Base-by-base conservation (phyloP, 1,140 invertebrate species). In the Bombus sibiricus region DNA sequence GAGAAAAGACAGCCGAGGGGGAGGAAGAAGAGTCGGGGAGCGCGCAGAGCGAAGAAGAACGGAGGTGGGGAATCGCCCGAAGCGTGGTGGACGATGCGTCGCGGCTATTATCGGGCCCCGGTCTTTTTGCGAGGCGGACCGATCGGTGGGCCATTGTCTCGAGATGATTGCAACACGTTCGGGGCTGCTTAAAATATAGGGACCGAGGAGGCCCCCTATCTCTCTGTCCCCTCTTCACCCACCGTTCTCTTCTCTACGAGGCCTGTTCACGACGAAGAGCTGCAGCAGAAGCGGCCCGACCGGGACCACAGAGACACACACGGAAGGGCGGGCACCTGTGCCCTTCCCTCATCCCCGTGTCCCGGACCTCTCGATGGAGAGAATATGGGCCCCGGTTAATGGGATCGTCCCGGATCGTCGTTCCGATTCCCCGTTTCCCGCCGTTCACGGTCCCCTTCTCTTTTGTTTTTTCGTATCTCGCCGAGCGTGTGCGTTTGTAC, bases 131-230 rank as follows among this genome's bases (percentile, higher is more conserved):
- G 86, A 92, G 91, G 91, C 89, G 90, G 88, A 91, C 90, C 92
- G 90, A 91, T 92, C 90, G 90, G 91, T 92, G 91, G 91, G 90
- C 92, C 92, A 95, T 95, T 95, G 94, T 95, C 93, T 95, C 93
- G 93, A 94, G 92, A 94, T 94, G 91, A 95, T 95, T 95, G 93
- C 94, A 94, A 94, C 94, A 95, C 94, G 93, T 94, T 94, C 93
- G 91, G 93, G 88, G 91, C 92, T 94, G 93, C 92, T 94, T 94
- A 93, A 94, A 94, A 94, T 94, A 94, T 94, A 94, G 90, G 87
- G 91, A 93, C 90, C 88, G 91, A 83, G 81, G 39, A n/a, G 71
- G 28, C 28, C 87, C 80, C 79, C 32, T 34, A 8, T 34, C 64
- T 78, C 75, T 81, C 68, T 85, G 86, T 88, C 86, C 87, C 81